phyloP scores from a whole-genome alignment of 2,888 invertebrate genomes.

The Palloptera scutellata region DNA sequence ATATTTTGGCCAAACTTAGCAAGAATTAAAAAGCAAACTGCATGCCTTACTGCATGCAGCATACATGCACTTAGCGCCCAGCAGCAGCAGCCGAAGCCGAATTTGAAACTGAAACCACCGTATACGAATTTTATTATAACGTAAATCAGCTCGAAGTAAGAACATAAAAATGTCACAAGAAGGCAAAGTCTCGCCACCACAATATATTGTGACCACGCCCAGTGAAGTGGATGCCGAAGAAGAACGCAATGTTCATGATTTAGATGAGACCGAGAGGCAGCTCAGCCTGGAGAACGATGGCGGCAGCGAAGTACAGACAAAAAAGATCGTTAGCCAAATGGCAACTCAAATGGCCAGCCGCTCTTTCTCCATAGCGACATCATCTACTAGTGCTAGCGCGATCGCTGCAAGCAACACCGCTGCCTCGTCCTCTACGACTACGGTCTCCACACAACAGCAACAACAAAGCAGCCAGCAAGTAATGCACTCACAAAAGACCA shows the following conservation, averaged over 20 bases:
- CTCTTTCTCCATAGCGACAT: slow-evolving; percentile 48
- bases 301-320: slow-evolving; percentile 40
- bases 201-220: slow-evolving; percentile 63
- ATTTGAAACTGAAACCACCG: too few species aligned
- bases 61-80: too few species aligned
- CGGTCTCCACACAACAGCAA: slow-evolving; percentile 38
- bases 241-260: slow-evolving; percentile 48
- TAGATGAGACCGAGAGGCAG: slow-evolving; percentile 43
- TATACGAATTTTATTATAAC: too few species aligned
- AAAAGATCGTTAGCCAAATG: slow-evolving; percentile 44
- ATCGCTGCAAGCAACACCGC: slow-evolving; percentile 12
- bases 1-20: too few species aligned
- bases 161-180: slow-evolving; percentile 39
- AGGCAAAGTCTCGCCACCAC: slow-evolving; percentile 51
- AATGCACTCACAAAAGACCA: slow-evolving; percentile 40
- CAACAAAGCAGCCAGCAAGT: slow-evolving; percentile 38
- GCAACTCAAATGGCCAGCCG: slow-evolving; percentile 51
- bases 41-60: too few species aligned
- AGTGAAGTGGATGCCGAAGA: slow-evolving; percentile 61
- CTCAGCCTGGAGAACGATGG: slow-evolving; percentile 28
- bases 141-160: background rate
- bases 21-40: too few species aligned
- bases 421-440: slow-evolving; percentile 19
- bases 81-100: too few species aligned
- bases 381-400: slow-evolving; percentile 28